Percentiles rank a stretch among this genome's conserved stretches.
phyloP scores from a whole-genome alignment of 2,113 vertebrate species.

The Labeo catla region DNA sequence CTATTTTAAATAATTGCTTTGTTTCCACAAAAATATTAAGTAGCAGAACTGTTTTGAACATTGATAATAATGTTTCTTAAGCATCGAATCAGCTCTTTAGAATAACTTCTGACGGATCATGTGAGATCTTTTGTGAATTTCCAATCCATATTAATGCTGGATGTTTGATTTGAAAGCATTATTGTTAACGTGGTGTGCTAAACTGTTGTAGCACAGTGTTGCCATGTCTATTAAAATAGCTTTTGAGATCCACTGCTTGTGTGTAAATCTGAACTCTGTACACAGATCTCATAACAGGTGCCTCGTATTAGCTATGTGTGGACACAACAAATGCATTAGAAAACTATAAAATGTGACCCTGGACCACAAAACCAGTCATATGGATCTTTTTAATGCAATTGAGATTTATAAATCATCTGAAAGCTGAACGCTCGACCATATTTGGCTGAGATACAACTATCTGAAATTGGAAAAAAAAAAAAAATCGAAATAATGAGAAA shows the following conservation, averaged over 20 bases:
- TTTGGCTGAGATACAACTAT: too few relatives aligned
- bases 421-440: too few relatives aligned
- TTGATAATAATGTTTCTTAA: neutral
- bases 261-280: conserved; percentile 3
- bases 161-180: neutral
- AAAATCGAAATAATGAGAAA: too few relatives aligned
- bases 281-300: neutral
- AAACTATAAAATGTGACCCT: neutral
- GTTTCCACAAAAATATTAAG: too few relatives aligned
- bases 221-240: neutral
- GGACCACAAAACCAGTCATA: too few relatives aligned
- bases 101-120: neutral
- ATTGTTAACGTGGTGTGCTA: neutral
- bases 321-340: neutral
- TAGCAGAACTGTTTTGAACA: neutral
- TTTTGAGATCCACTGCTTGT: neutral
- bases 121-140: neutral
- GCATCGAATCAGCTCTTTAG: neutral
- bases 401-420: too few relatives aligned
- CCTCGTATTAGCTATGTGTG: neutral
- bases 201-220: neutral
- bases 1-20: too few relatives aligned
- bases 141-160: neutral
- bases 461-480: too few relatives aligned
- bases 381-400: too few relatives aligned